These are phyloP conservation scores for Stigmatopora nigra DNA, from an alignment of 2,113 vertebrate genomes.

Conservation along the genomic window DNA sequence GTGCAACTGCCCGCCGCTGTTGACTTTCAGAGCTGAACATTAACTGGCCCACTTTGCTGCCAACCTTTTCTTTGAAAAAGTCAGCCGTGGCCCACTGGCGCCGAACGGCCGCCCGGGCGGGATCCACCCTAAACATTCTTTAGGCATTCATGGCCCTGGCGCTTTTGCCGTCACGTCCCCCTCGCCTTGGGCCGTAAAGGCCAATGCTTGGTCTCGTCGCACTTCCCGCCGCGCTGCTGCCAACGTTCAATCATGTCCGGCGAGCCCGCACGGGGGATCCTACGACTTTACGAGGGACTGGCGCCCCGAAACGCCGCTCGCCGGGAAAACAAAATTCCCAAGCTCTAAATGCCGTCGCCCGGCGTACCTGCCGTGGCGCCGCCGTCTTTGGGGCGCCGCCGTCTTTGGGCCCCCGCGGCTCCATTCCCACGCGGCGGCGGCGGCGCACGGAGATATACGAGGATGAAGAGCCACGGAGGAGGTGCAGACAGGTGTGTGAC, in stretches of 20 bases:
- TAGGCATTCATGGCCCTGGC: conserved; percentile 3
- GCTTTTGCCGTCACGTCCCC: background rate
- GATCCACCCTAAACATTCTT: conserved; percentile 38
- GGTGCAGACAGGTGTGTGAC: conserved; percentile 60
- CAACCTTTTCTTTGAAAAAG: background rate
- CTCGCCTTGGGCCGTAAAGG: conserved; percentile 11
- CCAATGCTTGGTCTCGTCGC: conserved; percentile 9
- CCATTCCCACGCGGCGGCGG: conserved; percentile 21
- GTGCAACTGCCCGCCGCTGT: conserved; percentile 20
- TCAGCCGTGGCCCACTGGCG: conserved; percentile 15
- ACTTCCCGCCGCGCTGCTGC: background rate
- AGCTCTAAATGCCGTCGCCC: background rate
- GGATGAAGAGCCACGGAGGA: background rate
- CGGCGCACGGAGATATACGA: conserved; percentile 12
- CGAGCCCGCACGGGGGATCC: conserved; percentile 26
- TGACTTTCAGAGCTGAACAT: conserved; percentile 5
- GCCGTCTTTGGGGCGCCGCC: conserved; percentile 6
- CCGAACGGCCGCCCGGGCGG: conserved; percentile 18
- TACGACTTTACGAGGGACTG: background rate
- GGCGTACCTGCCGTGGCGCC: background rate
- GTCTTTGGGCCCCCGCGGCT: conserved; percentile 27
- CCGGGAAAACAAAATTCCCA: conserved; percentile 12
- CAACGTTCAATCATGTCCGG: conserved; percentile 19
- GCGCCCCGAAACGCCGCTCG: background rate
- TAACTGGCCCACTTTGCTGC: conserved; percentile 12